These are phyloP conservation scores for Artibeus lituratus DNA, from an alignment of 2,797 vertebrate genomes.

Conservation along the genomic window DNA sequence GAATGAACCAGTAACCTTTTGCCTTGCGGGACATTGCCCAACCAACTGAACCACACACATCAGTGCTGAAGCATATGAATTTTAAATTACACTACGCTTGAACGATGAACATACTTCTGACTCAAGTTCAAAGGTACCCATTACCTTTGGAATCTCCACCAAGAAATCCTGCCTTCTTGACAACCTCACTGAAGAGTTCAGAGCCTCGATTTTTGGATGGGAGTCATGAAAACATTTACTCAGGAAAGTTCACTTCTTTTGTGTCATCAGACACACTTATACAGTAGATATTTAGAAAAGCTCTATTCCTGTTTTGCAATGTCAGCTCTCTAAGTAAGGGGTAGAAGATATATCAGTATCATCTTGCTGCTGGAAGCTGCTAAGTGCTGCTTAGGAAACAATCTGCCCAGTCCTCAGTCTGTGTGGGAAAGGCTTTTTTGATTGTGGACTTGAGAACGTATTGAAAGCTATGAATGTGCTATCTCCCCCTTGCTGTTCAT, in stretches of 20 bases:
- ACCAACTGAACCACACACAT: neutral
- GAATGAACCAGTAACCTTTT: too few relatives aligned
- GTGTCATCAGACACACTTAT: neutral
- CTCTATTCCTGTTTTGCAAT: neutral
- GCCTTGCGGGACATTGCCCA: too few relatives aligned
- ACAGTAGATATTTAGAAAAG: slow-evolving; percentile 7
- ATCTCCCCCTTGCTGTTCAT: neutral
- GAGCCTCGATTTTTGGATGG: neutral
- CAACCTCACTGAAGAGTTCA: neutral
- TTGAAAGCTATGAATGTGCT: neutral
- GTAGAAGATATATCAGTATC: neutral
- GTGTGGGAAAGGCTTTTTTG: neutral
- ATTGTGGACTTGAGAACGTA: neutral
- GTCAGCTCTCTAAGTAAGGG: neutral
- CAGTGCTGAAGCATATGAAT: neutral
- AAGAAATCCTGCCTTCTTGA: neutral
- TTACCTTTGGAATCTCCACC: neutral
- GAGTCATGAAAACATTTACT: slow-evolving; percentile 31
- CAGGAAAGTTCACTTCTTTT: slow-evolving; percentile 11
- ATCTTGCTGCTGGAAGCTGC: neutral
- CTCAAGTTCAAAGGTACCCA: neutral
- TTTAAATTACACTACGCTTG: neutral
- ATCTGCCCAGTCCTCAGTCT: neutral
- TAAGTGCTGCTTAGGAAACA: slow-evolving; percentile 37
- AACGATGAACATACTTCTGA: slow-evolving; percentile 1